Evolutionary conservation across 2,797 vertebrate genomes (phyloP), one percentile per base, ranked within the genome.

Genomic region (Petrocephalus sullivani): DNA sequence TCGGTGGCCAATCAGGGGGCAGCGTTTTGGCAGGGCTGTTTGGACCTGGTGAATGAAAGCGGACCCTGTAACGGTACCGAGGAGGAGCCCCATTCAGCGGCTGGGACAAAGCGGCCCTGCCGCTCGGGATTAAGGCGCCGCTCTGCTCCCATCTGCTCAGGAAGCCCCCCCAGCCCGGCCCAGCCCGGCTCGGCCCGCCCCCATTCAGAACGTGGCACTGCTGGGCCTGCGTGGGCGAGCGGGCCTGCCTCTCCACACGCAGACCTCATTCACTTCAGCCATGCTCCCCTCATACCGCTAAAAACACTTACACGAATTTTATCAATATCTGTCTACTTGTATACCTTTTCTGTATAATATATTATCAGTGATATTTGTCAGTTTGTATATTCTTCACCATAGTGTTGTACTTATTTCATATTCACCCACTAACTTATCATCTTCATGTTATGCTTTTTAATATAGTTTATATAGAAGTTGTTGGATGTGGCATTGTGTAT

Each of bases 111-210:
- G 37, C 6, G 8, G 58, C 9, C 28, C 23, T 14, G 33, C 57
- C 85, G n/a, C 10, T 86, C 56, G 16, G 85, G 85, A 61, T 86
- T 86, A 86, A 37, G 58, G 37, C 37, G 9, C 23, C 23, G 8
- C 85, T 19, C 37, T 57, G 57, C 14, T 46, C n/a, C 85, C 85
- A 86, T 60, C 85, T 86, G 85, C 85, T 86, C 85, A 86, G 85
- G 85, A 86, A 86, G 56, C 33, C 6, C 53, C 57, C 85, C 37
- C 85, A 16, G 4, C 10, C 41, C 14, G 78, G 41, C 78, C 19
- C 19, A 3, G 12, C 14, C 41, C 16, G 10, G 41, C 28, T 5
- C 2, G 85, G 6, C 58, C 28, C 85, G 6, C 51, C 33, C 56
- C 19, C 58, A 49, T 21, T 5, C 58, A 23, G 56, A 49, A 57